Evolutionary conservation across 1,140 invertebrate genomes (phyloP), one percentile per base, ranked within the genome.

Genomic region (Megalopta genalis): DNA sequence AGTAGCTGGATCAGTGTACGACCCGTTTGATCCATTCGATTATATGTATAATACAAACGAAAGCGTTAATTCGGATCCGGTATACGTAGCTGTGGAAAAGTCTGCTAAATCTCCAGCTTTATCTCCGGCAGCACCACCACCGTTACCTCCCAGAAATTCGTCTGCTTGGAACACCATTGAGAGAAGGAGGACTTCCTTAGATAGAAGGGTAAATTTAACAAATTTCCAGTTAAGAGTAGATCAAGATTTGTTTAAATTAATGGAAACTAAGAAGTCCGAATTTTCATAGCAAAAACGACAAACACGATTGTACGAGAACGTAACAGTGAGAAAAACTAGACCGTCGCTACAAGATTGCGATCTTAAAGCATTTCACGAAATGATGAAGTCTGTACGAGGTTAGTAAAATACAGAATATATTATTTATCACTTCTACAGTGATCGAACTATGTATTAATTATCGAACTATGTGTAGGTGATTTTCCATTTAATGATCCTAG

Each of bases 1-100:
- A 77, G 93, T 94, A 82, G 94, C 93, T 63, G 94, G 94, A 72
- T 97, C 96, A 76, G 95, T 97, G 70, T 97, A 98, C 87, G 96
- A 97, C 85, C 96, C 96, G 76, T 97, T 97, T 89, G 96, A 98
- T 92, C 97, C 97, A 6, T 95, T 97, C 83, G 97, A 98, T 91
- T 97, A 97, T 84, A 94, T 97, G 89, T 97, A 97, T 87, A 95
- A 94, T 81, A 95, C 95, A 90, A 95, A 94, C 67, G 95, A 95
- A 86, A 95, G 95, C 81, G 94, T 95, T 80, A 96, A 95, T 85
- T 96, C 96, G 27, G 95, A 96, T 91, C 96, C 96, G 7, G 94
- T 97, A 65, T 97, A 97, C 90, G 96, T 95, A 25, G 95, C 96
- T 1, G 94, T 96, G 10, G 95, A 95, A 84, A 95, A 95, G 86